A percentile compares a stretch with the other conserved stretches of the same genome.
phyloP scores from a whole-genome alignment of 2,888 invertebrate genomes.

The Congeria kusceri region DNA sequence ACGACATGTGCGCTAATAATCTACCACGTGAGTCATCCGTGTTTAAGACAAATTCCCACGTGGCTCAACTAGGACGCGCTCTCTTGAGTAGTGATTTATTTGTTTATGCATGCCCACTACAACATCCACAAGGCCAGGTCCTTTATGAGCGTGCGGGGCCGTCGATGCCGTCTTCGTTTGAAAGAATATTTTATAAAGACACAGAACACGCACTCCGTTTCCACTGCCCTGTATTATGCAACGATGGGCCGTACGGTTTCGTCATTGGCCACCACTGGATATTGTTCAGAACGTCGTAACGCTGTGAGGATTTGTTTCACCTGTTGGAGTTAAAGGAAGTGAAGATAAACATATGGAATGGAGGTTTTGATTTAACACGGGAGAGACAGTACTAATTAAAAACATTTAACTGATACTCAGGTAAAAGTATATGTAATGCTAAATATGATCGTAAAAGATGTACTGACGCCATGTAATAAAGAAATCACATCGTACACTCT shows the following conservation, averaged over 20 bases:
- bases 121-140: too few species aligned
- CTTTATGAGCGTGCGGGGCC: too few species aligned
- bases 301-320: constrained; percentile 16
- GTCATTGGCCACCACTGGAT: constrained; percentile 3
- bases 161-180: too few species aligned
- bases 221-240: constrained; percentile 7
- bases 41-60: too few species aligned
- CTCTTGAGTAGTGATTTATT: too few species aligned
- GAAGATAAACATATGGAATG: constrained; percentile 10
- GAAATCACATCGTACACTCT: constrained; percentile 23
- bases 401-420: constrained; percentile 19
- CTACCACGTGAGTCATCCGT: too few species aligned
- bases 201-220: not conserved
- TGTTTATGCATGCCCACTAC: too few species aligned
- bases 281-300: not conserved
- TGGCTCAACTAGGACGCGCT: too few species aligned
- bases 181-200: not conserved
- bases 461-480: constrained; percentile 2
- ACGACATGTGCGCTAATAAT: too few species aligned
- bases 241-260: not conserved
- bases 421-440: constrained; percentile 14
- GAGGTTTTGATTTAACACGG: constrained; percentile 20
- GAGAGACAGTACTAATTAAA: constrained; percentile 1
- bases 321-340: constrained; percentile 23
- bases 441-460: constrained; percentile 1